Base-by-base conservation (phyloP, 2,113 vertebrate genomes). In the Semnopithecus entellus region DNA sequence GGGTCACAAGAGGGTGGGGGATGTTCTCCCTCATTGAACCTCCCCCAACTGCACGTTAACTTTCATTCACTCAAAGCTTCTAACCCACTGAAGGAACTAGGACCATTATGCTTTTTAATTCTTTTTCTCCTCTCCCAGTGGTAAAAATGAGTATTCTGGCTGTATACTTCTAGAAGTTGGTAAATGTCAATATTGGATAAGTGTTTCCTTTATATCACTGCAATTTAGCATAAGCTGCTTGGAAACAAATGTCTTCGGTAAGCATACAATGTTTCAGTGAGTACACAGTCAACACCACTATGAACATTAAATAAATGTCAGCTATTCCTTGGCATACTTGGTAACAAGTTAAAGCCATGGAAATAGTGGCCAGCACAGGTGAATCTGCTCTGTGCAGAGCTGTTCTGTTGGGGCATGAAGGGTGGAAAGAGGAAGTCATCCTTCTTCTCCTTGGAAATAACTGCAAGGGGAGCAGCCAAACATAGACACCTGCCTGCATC, bases 141-240 rank as follows among this genome's bases (percentile, higher is more conserved):
- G 48, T 84, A 94, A 79, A 95, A 98, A 98, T 97, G 98, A 98
- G 95, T 97, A 97, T 97, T 98, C 98, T 96, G 86, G 93, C 95
- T 96, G 94, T 97, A 98, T 82, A 96, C 97, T 98, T 98, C 98
- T 91, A 96, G 95, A 97, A 98, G 98, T 98, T 98, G 98, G 98
- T 98, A 98, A 99, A 98, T 98, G 98, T 98, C 98, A 98, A 98
- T 98, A 98, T 98, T 98, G 97, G 97, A 83, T 98, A 98, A 98
- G 98, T 98, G 98, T 99, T 99, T 98, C 98, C 98, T 98, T 98
- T 98, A 98, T 99, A 98, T 98, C 98, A 61, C 78, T 97, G 98
- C 98, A 98, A 97, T 98, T 99, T 98, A 98, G 98, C 98, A 98
- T 98, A 98, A 98, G 98, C 98, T 98, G 98, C 98, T 98, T 98